These are phyloP conservation scores for Caenorhabditis plicata DNA, from an alignment of 2,888 invertebrate species.

Conservation along the genomic window DNA sequence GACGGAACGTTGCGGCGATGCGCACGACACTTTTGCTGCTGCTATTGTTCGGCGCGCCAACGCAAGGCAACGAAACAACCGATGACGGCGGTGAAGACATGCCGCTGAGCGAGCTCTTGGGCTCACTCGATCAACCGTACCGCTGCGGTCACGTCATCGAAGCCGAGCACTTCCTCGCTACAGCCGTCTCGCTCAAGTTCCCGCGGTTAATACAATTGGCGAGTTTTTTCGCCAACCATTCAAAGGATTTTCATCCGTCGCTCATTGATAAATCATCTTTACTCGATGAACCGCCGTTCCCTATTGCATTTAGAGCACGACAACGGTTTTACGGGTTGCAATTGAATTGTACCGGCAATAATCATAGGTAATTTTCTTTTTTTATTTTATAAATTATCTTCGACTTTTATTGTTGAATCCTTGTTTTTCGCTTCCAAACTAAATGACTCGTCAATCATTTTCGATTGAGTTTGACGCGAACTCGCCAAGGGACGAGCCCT, in stretches of 20 bases:
- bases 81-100: conserved; percentile 11
- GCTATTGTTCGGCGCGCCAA: too few species aligned
- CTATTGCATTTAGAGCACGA: conserved; percentile 8
- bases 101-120: conserved; percentile 19
- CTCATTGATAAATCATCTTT: conserved; percentile 25
- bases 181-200: conserved; percentile 28
- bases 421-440: too few species aligned
- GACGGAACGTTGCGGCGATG: neutral
- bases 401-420: too few species aligned
- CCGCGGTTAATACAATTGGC: conserved; percentile 34
- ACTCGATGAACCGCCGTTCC: conserved; percentile 17
- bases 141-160: conserved; percentile 37
- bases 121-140: conserved; percentile 26
- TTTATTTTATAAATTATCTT: neutral
- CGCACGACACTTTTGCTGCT: too few species aligned
- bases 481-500: too few species aligned
- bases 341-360: conserved; percentile 19
- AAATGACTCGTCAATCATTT: too few species aligned
- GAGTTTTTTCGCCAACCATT: conserved; percentile 41
- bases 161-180: conserved; percentile 29
- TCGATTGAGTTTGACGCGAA: too few species aligned
- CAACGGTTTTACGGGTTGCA: conserved; percentile 27
- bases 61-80: too few species aligned
- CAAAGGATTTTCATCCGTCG: conserved; percentile 22
- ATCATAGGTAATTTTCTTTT: conserved; percentile 11